A percentile compares a stretch with the other conserved stretches of the same genome.
phyloP scores from a whole-genome alignment of 2,797 vertebrate species.

The Etheostoma perlongum region DNA sequence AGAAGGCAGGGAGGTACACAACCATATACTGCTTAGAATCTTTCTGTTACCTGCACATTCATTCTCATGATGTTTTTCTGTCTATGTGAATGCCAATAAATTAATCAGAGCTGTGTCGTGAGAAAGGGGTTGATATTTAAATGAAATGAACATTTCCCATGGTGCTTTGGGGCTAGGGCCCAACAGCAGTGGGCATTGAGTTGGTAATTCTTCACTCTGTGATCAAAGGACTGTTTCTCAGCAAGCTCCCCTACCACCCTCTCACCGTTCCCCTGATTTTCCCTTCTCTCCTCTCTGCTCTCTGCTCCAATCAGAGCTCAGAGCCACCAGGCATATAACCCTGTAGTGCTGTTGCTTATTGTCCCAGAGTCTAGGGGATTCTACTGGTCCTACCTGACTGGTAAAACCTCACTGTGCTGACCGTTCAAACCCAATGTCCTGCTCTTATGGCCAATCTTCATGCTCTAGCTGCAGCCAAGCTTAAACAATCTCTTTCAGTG shows the following conservation, averaged over 20 bases:
- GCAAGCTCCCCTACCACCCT: constrained; percentile 48
- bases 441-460: constrained; percentile 35
- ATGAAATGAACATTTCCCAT: constrained; percentile 61
- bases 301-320: constrained; percentile 48
- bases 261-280: constrained; percentile 37
- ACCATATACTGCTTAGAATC: constrained; percentile 18
- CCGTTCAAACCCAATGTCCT: constrained; percentile 43
- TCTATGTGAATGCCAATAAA: constrained; percentile 32
- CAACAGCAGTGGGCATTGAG: constrained; percentile 70
- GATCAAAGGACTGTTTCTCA: constrained; percentile 79
- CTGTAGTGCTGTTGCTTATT: constrained; percentile 67
- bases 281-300: constrained; percentile 36
- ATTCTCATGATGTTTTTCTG: constrained; percentile 15
- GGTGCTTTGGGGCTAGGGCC: constrained; percentile 58
- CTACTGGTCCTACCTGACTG: constrained; percentile 41
- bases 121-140: constrained; percentile 52
- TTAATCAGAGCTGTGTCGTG: constrained; percentile 34
- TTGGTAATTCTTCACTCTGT: constrained; percentile 76
- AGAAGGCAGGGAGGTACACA: constrained; percentile 11
- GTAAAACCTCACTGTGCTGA: constrained; percentile 42
- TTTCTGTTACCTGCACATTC: constrained; percentile 17
- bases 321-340: constrained; percentile 65
- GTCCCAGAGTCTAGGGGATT: constrained; percentile 61
- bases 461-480: constrained; percentile 35
- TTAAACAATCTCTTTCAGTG: constrained; percentile 21